These are phyloP conservation scores for Caenorhabditis sp. DNA, from an alignment of 2,888 invertebrate genomes.

Conservation along the genomic window DNA sequence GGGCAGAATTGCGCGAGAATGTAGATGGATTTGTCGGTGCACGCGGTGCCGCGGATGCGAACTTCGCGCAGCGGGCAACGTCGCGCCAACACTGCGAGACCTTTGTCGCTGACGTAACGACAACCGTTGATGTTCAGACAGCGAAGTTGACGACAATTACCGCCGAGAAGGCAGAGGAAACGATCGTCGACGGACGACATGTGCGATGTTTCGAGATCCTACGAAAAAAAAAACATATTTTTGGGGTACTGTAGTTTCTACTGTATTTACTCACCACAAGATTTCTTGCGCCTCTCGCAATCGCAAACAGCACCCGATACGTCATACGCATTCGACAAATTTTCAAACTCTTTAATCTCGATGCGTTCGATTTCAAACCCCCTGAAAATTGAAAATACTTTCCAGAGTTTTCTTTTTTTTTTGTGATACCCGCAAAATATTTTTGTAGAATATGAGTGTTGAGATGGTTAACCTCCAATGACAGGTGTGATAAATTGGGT, in stretches of 20 bases:
- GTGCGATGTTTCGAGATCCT: conserved; percentile 68
- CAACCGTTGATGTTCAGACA: conserved; percentile 70
- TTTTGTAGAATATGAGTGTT: conserved; percentile 57
- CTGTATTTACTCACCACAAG: conserved; percentile 13
- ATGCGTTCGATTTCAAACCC: conserved; percentile 45
- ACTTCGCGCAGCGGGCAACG: conserved; percentile 65
- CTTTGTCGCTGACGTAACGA: conserved; percentile 66
- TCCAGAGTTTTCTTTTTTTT: background rate
- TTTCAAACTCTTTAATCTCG: conserved; percentile 55
- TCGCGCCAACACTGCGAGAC: conserved; percentile 65
- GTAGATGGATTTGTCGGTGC: conserved; percentile 68
- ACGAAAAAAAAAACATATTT: conserved; percentile 15
- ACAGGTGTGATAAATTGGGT: conserved; percentile 60
- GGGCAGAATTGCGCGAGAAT: conserved; percentile 68
- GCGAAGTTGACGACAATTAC: conserved; percentile 58
- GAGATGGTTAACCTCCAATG: conserved; percentile 61
- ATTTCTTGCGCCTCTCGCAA: conserved; percentile 63
- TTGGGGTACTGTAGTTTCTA: background rate
- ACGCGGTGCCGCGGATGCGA: conserved; percentile 68
- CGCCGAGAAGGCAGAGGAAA: conserved; percentile 63
- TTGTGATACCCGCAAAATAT: conserved; percentile 51
- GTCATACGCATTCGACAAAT: conserved; percentile 64
- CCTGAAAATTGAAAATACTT: conserved; percentile 19
- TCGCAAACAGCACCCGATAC: conserved; percentile 66
- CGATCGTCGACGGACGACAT: conserved; percentile 69